Base-by-base conservation (phyloP, 2,888 invertebrate genomes). In the Troides aeacus region DNA sequence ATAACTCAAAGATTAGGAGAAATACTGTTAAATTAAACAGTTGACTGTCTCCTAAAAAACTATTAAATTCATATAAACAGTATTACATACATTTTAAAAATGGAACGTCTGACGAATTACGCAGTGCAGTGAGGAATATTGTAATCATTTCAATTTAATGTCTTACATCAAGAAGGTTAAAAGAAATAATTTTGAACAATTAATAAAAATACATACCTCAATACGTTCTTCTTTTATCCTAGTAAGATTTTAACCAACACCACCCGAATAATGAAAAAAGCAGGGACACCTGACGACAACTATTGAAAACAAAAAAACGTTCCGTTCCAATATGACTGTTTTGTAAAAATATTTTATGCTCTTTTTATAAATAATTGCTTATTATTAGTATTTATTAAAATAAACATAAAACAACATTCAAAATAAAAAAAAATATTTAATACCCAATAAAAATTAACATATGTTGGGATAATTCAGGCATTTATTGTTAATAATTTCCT, bases 251-350 rank as follows among this genome's bases (percentile, higher is more conserved):
- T 62, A 50, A 62, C 62, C 70, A 70, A 71, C 71, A 73, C 73
- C 75, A 72, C 75, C 73, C 71, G 66, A 72, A 64, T 64, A 72
- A 67, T 72, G 72, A 72, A 73, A 68, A 74, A 74, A 71, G 64
- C 66, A 71, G 73, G 73, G 77, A 71, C 77, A 74, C 74, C 77
- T 77, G 65, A 59, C 63, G 72, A 53, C 61, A 57, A 12, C 63
- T 68, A 66, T 71, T 69, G 69, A 67, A 62, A 68, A 73, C 56
- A 60, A 64, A 30, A 61, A 23, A 58, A 50, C 69, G 64, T 74
- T 73, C 53, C 72, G 66, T 73, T 58, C 57, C 23, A 23, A 5
- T 18, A 50, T 18, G 6, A n/a, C 18, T 5, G 5, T 6, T 53
- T 53, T 15, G 15, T 46, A 46, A 46, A 46, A 46, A 8, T 30